Evolutionary conservation across 1,140 invertebrate species (phyloP), one percentile per base, ranked within the genome.

Genomic region (Drosophila subobscura): DNA sequence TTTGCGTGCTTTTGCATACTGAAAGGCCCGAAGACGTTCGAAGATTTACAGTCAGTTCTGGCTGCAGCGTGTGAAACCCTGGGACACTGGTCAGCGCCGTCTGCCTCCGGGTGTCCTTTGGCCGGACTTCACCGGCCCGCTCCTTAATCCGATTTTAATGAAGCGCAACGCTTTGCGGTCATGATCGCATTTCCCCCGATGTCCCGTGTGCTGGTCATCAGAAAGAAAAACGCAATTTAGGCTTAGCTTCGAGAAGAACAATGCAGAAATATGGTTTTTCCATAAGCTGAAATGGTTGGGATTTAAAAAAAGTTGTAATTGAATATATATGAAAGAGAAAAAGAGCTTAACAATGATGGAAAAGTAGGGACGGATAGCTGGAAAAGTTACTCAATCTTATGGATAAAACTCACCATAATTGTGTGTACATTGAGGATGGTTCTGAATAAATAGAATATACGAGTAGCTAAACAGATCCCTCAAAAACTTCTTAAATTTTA

Each of bases 81-180:
- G 42, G 63, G 57, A 49, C 57, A 57, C 27, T 76, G 74, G 73
- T 57, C 72, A 63, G 44, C 51, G 70, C 68, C 51, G 46, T 50
- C 10, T 37, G 12, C 10, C 10, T 1, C 33, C 33, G 33, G 33
- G n/a, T 1, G 64, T 68, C 65, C 65, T 67, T 46, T n/a, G 20
- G 12, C 64, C 47, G 66, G 66, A 56, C 42, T 49, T 1, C 33
- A 1, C 20, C 4, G 23, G 16, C 50, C 54, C 44, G 60, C 37
- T 60, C 72, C 51, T 64, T 88, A 88, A 88, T 88, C 84, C 83
- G 78, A 88, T 88, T 88, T 88, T 88, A 88, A 88, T 88, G 84
- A 88, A 88, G 83, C 83, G 84, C 75, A 79, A 65, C 78, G 79
- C 49, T 89, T 84, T 88, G 83, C 84, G 83, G 83, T 88, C 64